Conservation (phyloP, 2,797 vertebrate species). For the Phataginus tricuspis region DNA sequence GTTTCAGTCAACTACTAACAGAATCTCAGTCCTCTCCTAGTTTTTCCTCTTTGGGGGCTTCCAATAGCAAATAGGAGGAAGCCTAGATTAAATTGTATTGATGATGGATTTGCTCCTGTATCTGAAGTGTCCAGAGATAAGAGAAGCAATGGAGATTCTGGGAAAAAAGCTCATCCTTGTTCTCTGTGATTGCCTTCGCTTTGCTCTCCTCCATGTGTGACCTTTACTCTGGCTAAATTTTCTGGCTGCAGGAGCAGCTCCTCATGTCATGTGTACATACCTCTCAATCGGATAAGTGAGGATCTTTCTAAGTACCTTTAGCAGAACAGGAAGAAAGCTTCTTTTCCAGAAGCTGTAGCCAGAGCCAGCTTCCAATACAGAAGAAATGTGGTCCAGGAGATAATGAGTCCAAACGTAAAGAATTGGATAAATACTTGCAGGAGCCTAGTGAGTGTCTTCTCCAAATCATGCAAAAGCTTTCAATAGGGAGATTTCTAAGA, state of each 20-base stretch:
- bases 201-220: neutral
- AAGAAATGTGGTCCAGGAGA: neutral
- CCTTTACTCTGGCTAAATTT: neutral
- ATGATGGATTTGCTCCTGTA: no score
- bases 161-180: no score
- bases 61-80: no score
- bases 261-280: neutral
- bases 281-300: neutral
- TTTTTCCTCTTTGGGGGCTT: neutral
- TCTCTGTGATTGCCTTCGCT: no score
- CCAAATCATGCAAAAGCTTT: neutral
- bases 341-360: neutral
- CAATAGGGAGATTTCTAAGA: neutral
- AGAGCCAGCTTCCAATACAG: neutral
- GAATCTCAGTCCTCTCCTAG: neutral
- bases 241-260: neutral
- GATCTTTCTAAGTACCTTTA: neutral
- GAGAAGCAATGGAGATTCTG: no score
- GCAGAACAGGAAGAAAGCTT: neutral
- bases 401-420: neutral
- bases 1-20: neutral
- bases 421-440: neutral
- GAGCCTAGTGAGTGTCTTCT: neutral
- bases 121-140: no score
- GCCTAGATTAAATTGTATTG: no score